Evolutionary conservation across 2,113 vertebrate genomes (phyloP), one percentile per base, ranked within the genome.

Genomic region (Perccottus glenii): DNA sequence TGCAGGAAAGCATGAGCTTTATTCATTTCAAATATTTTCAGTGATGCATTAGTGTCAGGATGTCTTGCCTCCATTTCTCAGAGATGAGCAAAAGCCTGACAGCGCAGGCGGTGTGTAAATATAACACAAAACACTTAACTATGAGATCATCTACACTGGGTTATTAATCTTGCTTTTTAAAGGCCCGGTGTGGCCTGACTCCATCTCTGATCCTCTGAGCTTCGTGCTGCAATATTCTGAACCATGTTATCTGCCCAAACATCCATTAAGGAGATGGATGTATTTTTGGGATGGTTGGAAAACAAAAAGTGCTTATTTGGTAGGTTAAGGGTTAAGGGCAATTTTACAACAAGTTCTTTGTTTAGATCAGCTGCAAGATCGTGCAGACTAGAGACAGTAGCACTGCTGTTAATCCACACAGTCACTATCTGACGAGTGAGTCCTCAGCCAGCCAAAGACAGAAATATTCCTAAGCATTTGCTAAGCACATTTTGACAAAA

Each of bases 71-170:
- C 80, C 86, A 89, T 92, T 89, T 88, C 75, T 92, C 85, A 90
- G 72, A 77, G 52, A 82, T 68, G 69, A 84, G 68, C 81, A 60
- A 53, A 84, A 42, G 64, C 77, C 76, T 59, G 79, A 86, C 85
- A 82, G 78, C 76, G 48, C 14, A 6, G 76, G 66, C 51, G 77
- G 76, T 85, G 89, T 91, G 89, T 93, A 91, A 93, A 91, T 90
- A 92, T 87, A 90, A 91, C 85, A 85, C 82, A 91, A 91, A 91
- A 92, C 92, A 93, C 92, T 93, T 93, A 92, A 91, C 89, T 88
- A 91, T 93, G 92, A 93, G 89, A 92, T 93, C 90, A 93, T 90
- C 80, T 85, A 75, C 64, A 32, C 61, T 32, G 40, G 75, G 87
- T 90, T 92, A 94, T 93, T 90, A 91, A 93, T 92, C 83, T 91